Evolutionary conservation across 2,888 invertebrate genomes (phyloP).

Genomic region (Cremastinae sp.): DNA sequence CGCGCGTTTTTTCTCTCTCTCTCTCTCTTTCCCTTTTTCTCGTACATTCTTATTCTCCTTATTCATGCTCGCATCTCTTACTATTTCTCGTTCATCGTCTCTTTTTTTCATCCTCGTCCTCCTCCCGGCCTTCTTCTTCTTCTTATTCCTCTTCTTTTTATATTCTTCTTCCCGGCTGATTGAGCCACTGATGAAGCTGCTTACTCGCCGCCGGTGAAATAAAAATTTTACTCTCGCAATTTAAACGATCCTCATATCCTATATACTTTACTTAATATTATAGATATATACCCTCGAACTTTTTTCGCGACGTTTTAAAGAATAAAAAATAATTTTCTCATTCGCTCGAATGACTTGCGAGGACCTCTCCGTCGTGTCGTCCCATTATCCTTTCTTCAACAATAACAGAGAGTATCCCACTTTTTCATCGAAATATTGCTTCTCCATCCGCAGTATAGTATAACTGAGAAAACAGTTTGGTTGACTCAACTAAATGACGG

Average conservation of each 20-base stretch:
- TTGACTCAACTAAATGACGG: too few relatives aligned
- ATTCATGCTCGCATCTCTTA: slow-evolving; percentile 1
- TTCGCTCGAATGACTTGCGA: slow-evolving; percentile 15
- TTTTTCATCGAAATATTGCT: slow-evolving; percentile 2
- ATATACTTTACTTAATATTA: slow-evolving; percentile 52
- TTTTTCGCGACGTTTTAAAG: slow-evolving; percentile 22
- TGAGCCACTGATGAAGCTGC: slow-evolving; percentile 61
- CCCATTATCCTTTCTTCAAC: background rate
- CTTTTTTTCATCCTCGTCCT: slow-evolving; percentile 17
- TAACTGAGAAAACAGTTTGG: too few relatives aligned
- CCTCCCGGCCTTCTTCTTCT: slow-evolving; percentile 13
- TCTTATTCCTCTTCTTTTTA: slow-evolving; percentile 10
- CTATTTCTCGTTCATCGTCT: background rate
- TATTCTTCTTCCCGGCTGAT: slow-evolving; percentile 50
- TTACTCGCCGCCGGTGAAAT: slow-evolving; percentile 49
- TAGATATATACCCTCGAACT: slow-evolving; percentile 28
- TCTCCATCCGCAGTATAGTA: slow-evolving; percentile 2
- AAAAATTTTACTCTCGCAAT: slow-evolving; percentile 51
- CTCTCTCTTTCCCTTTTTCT: background rate
- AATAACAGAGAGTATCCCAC: background rate
- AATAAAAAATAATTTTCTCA: slow-evolving; percentile 49
- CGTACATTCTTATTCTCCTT: slow-evolving; percentile 13
- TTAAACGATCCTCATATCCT: slow-evolving; percentile 49
- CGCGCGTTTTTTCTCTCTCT: background rate
- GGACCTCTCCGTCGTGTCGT: slow-evolving; percentile 4